These are phyloP conservation scores for Zaprionus davidi DNA, from an alignment of 1,140 invertebrate species.

Conservation along the genomic window DNA sequence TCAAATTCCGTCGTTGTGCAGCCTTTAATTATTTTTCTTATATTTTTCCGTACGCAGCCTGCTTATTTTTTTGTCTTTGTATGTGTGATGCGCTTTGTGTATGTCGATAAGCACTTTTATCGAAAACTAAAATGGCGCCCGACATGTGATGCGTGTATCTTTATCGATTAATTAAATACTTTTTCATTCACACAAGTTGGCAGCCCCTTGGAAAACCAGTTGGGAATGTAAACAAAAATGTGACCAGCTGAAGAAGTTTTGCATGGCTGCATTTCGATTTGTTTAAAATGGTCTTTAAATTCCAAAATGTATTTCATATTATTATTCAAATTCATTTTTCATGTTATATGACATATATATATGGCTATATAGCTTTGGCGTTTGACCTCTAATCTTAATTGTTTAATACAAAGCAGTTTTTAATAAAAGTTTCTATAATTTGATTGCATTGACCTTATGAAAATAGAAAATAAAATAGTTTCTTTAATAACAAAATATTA, in stretches of 20 bases:
- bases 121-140: slow-evolving; percentile 55
- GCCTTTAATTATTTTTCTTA: slow-evolving; percentile 43
- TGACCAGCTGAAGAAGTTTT: slow-evolving; percentile 14
- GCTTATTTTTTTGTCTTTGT: slow-evolving; percentile 66
- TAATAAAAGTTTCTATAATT: too few relatives aligned
- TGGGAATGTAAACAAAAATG: slow-evolving; percentile 30
- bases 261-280: slow-evolving; percentile 1
- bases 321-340: neutral
- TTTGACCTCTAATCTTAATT: neutral
- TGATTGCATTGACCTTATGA: neutral
- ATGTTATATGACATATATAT: too few relatives aligned
- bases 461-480: neutral
- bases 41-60: slow-evolving; percentile 55
- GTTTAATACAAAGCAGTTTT: neutral
- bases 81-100: slow-evolving; percentile 68
- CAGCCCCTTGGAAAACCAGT: slow-evolving; percentile 1
- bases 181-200: slow-evolving; percentile 35
- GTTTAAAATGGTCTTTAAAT: neutral
- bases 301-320: neutral
- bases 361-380: too few relatives aligned
- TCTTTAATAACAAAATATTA: slow-evolving; percentile 26
- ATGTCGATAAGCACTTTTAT: slow-evolving; percentile 44
- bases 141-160: slow-evolving; percentile 48
- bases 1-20: slow-evolving; percentile 43
- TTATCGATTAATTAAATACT: slow-evolving; percentile 42